These are phyloP conservation scores for Cynocephalus volans DNA, from an alignment of 2,113 vertebrate species.

Conservation along the genomic window DNA sequence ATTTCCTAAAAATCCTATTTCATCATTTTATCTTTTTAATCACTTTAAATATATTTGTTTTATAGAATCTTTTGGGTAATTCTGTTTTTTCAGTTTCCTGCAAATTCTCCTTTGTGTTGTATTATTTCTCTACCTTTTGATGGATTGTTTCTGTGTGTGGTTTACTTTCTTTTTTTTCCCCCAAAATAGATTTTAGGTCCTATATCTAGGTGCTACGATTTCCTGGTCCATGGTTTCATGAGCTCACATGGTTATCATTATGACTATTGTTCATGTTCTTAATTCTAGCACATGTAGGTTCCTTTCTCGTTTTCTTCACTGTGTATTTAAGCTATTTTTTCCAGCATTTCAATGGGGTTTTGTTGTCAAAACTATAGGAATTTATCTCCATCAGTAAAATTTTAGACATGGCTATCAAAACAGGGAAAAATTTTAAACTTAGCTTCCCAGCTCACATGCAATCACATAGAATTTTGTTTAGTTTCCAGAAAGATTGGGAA, in stretches of 20 bases:
- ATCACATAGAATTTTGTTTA: slow-evolving; percentile 37
- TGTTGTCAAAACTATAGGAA: slow-evolving; percentile 15
- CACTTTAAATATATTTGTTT: slow-evolving; percentile 31
- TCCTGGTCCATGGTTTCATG: neutral
- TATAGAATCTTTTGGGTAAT: neutral
- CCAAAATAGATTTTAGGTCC: neutral
- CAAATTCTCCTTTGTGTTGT: neutral
- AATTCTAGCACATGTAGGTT: neutral
- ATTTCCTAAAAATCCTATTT: slow-evolving; percentile 12
- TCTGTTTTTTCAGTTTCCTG: neutral
- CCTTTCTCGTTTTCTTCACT: neutral
- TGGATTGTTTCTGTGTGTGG: neutral
- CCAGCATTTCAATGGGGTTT: neutral
- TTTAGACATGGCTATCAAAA: slow-evolving; percentile 6
- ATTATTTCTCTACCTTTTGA: neutral
- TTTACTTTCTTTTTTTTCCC: neutral
- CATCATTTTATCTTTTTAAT: neutral
- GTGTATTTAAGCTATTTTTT: neutral
- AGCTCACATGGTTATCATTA: neutral
- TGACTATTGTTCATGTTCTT: neutral
- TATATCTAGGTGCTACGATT: neutral
- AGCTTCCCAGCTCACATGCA: neutral
- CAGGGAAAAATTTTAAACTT: neutral
- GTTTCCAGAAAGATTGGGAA: slow-evolving; percentile 74
- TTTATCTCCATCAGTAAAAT: neutral